These are phyloP conservation scores for Chaetophractus vellerosus DNA, from an alignment of 2,797 vertebrate genomes.

Conservation along the genomic window DNA sequence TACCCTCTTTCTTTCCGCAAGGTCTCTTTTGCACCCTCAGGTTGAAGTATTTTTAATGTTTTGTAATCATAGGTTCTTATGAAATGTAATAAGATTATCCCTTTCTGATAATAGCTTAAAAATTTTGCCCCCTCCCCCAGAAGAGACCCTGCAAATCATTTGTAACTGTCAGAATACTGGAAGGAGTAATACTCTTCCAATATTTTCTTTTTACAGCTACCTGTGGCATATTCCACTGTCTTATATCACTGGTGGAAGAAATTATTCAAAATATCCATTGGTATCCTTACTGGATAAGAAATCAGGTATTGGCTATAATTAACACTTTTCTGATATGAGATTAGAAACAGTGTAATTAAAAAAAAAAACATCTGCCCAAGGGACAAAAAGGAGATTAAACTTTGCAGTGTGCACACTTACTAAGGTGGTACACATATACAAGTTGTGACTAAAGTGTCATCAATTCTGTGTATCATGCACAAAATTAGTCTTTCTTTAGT, in stretches of 20 bases:
- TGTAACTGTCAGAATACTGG: constrained; percentile 28
- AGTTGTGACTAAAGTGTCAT: not conserved
- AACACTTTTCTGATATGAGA: constrained; percentile 45
- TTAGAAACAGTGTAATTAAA: not conserved
- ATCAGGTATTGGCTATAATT: constrained; percentile 91
- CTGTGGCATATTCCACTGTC: constrained; percentile 97
- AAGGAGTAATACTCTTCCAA: constrained; percentile 40
- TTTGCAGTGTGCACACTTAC: not conserved
- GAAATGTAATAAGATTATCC: constrained; percentile 46
- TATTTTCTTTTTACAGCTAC: constrained; percentile 88
- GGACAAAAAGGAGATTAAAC: not conserved
- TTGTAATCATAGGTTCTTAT: constrained; percentile 7
- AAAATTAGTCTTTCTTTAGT: not conserved
- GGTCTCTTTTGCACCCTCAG: not conserved
- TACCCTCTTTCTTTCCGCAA: not conserved
- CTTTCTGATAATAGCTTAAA: constrained; percentile 61
- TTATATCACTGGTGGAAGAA: constrained; percentile 93
- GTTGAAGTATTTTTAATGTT: constrained; percentile 44
- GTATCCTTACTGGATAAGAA: constrained; percentile 92
- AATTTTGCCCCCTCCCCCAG: not conserved
- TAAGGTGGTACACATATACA: not conserved
- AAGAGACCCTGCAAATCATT: not conserved
- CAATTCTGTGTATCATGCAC: not conserved
- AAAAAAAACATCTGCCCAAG: not conserved
- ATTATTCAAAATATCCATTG: constrained; percentile 88